A percentile compares a stretch with the other conserved stretches of the same genome.
Conservation (phyloP, 2,113 vertebrate genomes). For the Cynocephalus volans region DNA sequence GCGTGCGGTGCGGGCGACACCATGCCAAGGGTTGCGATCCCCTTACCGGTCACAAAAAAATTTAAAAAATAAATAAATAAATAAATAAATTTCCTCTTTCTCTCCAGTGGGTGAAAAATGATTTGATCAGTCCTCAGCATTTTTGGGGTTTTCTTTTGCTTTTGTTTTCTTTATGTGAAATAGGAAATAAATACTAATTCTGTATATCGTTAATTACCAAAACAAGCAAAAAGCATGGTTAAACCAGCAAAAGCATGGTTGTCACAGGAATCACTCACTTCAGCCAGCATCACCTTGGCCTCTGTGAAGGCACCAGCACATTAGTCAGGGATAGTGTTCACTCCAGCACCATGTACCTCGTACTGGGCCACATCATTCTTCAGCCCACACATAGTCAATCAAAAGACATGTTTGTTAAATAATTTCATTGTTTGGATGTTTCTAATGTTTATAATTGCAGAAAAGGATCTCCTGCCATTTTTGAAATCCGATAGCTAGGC, state of each 20-base stretch:
- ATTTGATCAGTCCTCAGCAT: background rate
- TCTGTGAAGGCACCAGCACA: background rate
- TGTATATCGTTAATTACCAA: background rate
- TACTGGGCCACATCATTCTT: background rate
- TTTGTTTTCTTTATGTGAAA: background rate
- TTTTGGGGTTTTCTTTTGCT: background rate
- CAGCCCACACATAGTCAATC: background rate
- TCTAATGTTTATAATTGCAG: background rate
- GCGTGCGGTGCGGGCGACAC: too few relatives aligned
- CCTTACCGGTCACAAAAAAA: too few relatives aligned
- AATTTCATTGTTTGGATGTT: background rate
- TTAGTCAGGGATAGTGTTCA: background rate
- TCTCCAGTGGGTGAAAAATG: background rate
- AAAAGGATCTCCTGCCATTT: background rate
- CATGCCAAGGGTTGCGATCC: too few relatives aligned
- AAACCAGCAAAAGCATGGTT: background rate
- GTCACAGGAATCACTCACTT: background rate
- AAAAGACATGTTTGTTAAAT: background rate
- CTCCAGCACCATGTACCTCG: rapidly evolving
- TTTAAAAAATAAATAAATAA: too few relatives aligned
- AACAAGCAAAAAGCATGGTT: background rate
- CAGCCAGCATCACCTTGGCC: rapidly evolving
- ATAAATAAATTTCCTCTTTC: background rate
- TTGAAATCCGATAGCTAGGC: background rate
- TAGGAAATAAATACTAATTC: background rate